phyloP scores from a whole-genome alignment of 2,113 vertebrate genomes.

The Glaucomys volans region DNA sequence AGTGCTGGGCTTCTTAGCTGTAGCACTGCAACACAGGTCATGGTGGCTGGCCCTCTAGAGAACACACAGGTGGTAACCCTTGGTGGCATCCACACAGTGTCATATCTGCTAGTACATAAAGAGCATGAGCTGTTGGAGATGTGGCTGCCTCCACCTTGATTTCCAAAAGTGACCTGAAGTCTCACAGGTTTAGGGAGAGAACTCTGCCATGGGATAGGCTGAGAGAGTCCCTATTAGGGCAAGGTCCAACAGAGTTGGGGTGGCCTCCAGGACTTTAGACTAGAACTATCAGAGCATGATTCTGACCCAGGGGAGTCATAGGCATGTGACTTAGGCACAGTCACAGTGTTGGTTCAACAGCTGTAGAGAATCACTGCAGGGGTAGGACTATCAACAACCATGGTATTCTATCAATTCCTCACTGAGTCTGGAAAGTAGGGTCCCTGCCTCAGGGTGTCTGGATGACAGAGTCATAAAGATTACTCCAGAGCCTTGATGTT shows the following conservation, averaged over 20 bases:
- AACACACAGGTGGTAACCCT: neutral
- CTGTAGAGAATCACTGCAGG: neutral
- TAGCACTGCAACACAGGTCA: neutral
- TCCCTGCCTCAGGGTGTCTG: neutral
- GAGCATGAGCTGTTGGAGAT: no score
- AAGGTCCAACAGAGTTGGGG: neutral
- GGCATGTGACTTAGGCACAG: no score
- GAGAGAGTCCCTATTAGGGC: neutral
- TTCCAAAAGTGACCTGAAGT: neutral
- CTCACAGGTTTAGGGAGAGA: neutral
- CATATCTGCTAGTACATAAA: neutral
- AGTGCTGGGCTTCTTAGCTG: neutral
- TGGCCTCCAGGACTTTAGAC: neutral
- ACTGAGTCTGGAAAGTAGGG: no score
- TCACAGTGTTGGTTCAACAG: neutral
- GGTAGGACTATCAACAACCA: no score
- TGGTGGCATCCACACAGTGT: neutral
- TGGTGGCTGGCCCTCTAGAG: neutral
- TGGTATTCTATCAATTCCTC: neutral
- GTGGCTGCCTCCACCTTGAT: neutral
- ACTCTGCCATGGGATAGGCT: neutral
- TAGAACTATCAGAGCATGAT: fast-evolving
- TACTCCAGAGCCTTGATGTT: neutral
- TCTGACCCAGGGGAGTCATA: neutral
- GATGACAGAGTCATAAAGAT: neutral